A percentile compares a stretch with the other conserved stretches of the same genome.
Evolutionary conservation across 2,113 vertebrate species (phyloP).

Genomic region (Syngnathus floridae): DNA sequence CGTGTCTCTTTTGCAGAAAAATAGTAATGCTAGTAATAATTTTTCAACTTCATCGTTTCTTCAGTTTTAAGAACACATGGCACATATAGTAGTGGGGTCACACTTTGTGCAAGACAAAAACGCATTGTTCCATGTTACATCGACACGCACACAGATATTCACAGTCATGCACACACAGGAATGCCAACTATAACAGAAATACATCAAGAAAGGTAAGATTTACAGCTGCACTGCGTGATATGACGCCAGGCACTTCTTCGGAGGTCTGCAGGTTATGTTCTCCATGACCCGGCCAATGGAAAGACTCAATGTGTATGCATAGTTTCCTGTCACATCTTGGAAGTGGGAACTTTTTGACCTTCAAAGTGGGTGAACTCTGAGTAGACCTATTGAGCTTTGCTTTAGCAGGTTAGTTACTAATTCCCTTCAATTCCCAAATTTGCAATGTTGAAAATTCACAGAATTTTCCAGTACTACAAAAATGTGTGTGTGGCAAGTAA

Average conservation of each 20-base stretch:
- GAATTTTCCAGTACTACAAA: too few relatives aligned
- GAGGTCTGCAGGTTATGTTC: not conserved
- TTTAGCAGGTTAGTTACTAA: not conserved
- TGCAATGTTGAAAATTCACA: not conserved
- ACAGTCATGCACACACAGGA: not conserved
- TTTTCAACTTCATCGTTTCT: not conserved
- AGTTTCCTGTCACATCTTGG: not conserved
- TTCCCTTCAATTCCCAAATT: not conserved
- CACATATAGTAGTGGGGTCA: not conserved
- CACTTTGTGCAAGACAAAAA: constrained; percentile 1
- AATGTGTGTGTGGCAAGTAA: not conserved
- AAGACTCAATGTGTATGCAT: not conserved
- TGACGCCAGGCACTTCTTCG: not conserved
- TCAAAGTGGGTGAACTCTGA: not conserved
- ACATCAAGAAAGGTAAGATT: constrained; percentile 17
- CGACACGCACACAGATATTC: not conserved
- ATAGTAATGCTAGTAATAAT: not conserved
- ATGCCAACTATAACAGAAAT: constrained; percentile 21
- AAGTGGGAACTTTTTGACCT: not conserved
- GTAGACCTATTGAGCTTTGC: not conserved
- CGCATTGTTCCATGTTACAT: not conserved
- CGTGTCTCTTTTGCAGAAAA: constrained; percentile 6
- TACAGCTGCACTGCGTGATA: constrained; percentile 15
- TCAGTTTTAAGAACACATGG: not conserved
- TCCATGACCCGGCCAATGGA: constrained; percentile 2